These are phyloP conservation scores for Peribatodes rhomboidaria DNA, from an alignment of 2,888 invertebrate species.

Conservation along the genomic window DNA sequence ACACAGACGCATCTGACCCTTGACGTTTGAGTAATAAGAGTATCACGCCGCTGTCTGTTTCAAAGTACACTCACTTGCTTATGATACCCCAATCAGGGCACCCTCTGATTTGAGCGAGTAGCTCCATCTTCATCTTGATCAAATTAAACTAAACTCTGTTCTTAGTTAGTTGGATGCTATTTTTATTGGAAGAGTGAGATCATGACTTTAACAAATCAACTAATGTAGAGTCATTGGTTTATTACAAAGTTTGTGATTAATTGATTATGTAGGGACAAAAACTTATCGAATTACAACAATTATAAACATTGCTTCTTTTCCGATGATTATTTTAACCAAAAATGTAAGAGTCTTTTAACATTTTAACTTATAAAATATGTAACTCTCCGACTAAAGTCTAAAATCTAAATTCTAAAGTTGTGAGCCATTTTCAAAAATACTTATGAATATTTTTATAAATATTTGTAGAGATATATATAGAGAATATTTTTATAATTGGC, in stretches of 20 bases:
- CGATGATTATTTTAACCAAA: too few species aligned
- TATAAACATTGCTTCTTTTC: neutral
- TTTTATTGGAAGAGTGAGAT: neutral
- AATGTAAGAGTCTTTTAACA: too few species aligned
- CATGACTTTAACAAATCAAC: neutral
- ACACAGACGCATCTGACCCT: constrained; percentile 60
- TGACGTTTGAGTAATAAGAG: constrained; percentile 69
- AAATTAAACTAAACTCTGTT: constrained; percentile 50
- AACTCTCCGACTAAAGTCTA: too few species aligned
- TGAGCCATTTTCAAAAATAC: too few species aligned
- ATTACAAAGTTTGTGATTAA: neutral
- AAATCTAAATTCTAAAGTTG: too few species aligned
- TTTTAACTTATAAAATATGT: too few species aligned
- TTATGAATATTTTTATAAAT: too few species aligned
- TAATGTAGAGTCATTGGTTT: neutral
- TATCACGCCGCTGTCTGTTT: constrained; percentile 73
- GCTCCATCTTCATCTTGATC: constrained; percentile 30
- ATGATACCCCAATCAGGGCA: constrained; percentile 77
- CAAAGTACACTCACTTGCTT: constrained; percentile 74
- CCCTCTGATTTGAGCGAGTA: constrained; percentile 69
- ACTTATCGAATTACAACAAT: too few species aligned
- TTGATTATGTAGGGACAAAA: neutral
- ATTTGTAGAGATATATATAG: too few species aligned
- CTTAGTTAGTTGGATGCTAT: constrained; percentile 13
- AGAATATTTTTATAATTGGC: too few species aligned